A percentile compares a stretch with the other conserved stretches of the same genome.
These are phyloP conservation scores for Drosophila bipectinata DNA, from an alignment of 1,140 invertebrate species.

Conservation along the genomic window DNA sequence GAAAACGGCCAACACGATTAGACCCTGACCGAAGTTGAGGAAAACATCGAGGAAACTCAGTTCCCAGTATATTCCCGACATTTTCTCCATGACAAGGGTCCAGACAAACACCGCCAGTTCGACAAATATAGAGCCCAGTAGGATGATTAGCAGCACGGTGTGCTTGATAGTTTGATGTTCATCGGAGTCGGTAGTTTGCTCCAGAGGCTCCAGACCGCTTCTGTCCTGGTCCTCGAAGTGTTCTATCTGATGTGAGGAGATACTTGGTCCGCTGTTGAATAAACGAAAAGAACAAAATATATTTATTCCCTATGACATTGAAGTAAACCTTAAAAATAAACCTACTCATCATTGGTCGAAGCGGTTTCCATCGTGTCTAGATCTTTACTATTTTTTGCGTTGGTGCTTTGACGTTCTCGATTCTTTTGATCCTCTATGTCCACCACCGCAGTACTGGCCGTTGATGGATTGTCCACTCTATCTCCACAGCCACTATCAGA, in stretches of 20 bases:
- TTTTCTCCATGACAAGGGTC: slow-evolving; percentile 92
- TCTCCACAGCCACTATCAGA: slow-evolving; percentile 69
- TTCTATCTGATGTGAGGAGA: slow-evolving; percentile 85
- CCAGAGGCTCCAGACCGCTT: slow-evolving; percentile 85
- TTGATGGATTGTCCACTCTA: slow-evolving; percentile 56
- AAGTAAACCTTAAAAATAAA: background rate
- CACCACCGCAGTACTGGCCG: slow-evolving; percentile 84
- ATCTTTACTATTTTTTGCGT: slow-evolving; percentile 32
- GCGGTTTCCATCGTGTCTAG: slow-evolving; percentile 61
- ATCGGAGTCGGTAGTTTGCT: slow-evolving; percentile 85
- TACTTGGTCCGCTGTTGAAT: slow-evolving; percentile 84
- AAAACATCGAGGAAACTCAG: slow-evolving; percentile 95
- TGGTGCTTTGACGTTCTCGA: slow-evolving; percentile 53
- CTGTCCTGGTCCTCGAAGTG: slow-evolving; percentile 85
- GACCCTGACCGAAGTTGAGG: slow-evolving; percentile 94
- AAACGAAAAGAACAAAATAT: slow-evolving; percentile 38
- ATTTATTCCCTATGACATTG: background rate
- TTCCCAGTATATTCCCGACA: slow-evolving; percentile 95
- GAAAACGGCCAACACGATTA: slow-evolving; percentile 94
- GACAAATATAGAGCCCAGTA: slow-evolving; percentile 95
- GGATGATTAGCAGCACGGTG: slow-evolving; percentile 91
- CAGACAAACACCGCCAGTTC: slow-evolving; percentile 93
- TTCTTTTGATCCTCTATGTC: slow-evolving; percentile 90
- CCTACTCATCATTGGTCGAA: slow-evolving; percentile 55
- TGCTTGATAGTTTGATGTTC: slow-evolving; percentile 92